These are phyloP conservation scores for Illadopsis cleaveri DNA, from an alignment of 2,113 vertebrate species.

Conservation along the genomic window DNA sequence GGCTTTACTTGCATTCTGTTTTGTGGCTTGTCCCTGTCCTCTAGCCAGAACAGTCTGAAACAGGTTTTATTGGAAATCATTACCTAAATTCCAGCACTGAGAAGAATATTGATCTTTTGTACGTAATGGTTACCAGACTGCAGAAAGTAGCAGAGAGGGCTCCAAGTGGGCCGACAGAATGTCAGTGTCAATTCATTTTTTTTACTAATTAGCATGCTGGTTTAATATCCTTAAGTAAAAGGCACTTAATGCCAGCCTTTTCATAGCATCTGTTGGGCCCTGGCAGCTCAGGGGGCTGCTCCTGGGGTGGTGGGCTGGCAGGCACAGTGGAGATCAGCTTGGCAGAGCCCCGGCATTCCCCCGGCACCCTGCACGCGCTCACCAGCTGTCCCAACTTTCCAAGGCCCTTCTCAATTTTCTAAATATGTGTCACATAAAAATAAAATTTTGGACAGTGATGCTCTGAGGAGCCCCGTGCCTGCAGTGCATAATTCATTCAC, in stretches of 20 bases:
- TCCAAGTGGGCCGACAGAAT: constrained; percentile 69
- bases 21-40: constrained; percentile 74
- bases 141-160: constrained; percentile 68
- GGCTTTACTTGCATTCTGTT: constrained; percentile 63
- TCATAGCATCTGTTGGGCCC: constrained; percentile 73
- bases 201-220: constrained; percentile 75
- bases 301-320: constrained; percentile 55
- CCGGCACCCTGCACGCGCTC: not conserved
- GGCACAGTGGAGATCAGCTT: constrained; percentile 27
- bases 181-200: constrained; percentile 81
- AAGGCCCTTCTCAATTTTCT: constrained; percentile 71
- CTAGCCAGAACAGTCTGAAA: constrained; percentile 68
- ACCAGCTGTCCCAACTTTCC: constrained; percentile 76
- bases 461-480: constrained; percentile 2
- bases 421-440: constrained; percentile 75
- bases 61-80: constrained; percentile 83
- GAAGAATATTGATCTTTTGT: constrained; percentile 73
- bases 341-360: constrained; percentile 56
- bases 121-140: constrained; percentile 80
- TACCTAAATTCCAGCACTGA: constrained; percentile 75
- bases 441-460: constrained; percentile 60
- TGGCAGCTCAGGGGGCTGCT: constrained; percentile 50
- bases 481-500: constrained; percentile 62
- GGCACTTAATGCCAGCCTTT: constrained; percentile 75
- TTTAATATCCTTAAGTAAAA: constrained; percentile 83